Conservation (phyloP, 2,888 invertebrate genomes). For the Conops quadrifasciatus region DNA sequence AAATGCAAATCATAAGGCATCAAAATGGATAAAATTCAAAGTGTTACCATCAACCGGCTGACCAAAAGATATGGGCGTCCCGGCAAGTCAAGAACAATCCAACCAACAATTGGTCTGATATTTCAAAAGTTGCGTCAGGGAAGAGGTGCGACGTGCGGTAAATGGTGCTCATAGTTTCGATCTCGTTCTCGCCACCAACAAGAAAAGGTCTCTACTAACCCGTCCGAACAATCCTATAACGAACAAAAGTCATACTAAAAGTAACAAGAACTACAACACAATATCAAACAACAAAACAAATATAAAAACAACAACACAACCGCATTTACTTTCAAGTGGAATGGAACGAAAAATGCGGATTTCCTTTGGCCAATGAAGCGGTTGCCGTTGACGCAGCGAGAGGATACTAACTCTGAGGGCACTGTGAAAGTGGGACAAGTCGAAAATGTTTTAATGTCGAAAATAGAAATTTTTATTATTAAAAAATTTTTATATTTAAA, state of each 20-base stretch:
- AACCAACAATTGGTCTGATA: neutral
- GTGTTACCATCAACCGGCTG: neutral
- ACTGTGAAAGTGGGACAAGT: neutral
- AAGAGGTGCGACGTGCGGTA: neutral
- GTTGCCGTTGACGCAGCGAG: neutral
- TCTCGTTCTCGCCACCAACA: neutral
- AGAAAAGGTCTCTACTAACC: neutral
- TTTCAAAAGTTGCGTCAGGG: neutral
- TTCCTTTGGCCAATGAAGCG: slow-evolving; percentile 4
- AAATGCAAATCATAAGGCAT: slow-evolving; percentile 30
- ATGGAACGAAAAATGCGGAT: neutral
- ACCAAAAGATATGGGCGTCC: slow-evolving; percentile 16
- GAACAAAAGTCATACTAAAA: neutral
- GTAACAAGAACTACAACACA: neutral
- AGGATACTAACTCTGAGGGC: too few relatives aligned
- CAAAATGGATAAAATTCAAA: slow-evolving; percentile 26
- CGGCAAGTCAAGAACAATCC: slow-evolving; percentile 16
- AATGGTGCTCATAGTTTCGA: neutral
- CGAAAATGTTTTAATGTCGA: neutral
- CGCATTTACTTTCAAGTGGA: neutral
- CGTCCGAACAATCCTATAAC: neutral
- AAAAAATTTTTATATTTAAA: too few relatives aligned
- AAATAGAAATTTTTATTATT: neutral
- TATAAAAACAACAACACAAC: neutral
- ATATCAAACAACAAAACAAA: neutral